Percentiles rank a stretch among this genome's conserved stretches.
These are phyloP conservation scores for Leuciscus idus DNA, from an alignment of 2,113 vertebrate genomes.

Conservation along the genomic window DNA sequence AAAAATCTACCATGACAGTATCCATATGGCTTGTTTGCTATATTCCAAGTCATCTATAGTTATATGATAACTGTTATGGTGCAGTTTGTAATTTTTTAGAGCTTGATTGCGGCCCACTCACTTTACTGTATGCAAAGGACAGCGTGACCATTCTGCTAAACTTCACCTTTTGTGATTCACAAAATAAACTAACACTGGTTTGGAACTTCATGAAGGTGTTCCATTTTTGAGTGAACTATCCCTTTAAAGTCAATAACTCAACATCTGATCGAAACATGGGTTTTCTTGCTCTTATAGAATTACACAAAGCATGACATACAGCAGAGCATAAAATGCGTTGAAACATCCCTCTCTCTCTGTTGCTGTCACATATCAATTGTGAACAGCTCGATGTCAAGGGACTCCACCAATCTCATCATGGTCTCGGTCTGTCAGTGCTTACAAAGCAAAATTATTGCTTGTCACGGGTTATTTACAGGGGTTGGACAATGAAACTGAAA, in stretches of 20 bases:
- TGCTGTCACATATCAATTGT: conserved; percentile 60
- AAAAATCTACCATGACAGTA: neutral
- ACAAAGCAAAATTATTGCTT: conserved; percentile 64
- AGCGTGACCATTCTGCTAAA: neutral
- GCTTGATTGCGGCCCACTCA: neutral
- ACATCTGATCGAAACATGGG: conserved; percentile 54
- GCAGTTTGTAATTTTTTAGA: neutral
- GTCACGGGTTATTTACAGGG: conserved; percentile 56
- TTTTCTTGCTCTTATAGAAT: conserved; percentile 38
- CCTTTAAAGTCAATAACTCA: conserved; percentile 34
- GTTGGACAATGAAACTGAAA: no score
- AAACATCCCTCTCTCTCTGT: conserved; percentile 44
- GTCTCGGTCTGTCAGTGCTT: conserved; percentile 50
- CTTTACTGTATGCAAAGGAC: neutral
- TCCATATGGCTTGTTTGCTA: neutral
- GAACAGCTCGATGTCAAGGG: conserved; percentile 41
- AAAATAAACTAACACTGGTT: neutral
- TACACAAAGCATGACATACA: conserved; percentile 39
- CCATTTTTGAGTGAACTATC: neutral
- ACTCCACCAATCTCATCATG: conserved; percentile 57
- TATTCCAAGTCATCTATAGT: neutral
- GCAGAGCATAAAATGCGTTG: conserved; percentile 47
- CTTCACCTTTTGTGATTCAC: neutral
- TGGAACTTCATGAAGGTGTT: neutral
- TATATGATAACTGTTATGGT: neutral